These are phyloP conservation scores for Sesia apiformis DNA, from an alignment of 2,888 invertebrate genomes.

Conservation along the genomic window DNA sequence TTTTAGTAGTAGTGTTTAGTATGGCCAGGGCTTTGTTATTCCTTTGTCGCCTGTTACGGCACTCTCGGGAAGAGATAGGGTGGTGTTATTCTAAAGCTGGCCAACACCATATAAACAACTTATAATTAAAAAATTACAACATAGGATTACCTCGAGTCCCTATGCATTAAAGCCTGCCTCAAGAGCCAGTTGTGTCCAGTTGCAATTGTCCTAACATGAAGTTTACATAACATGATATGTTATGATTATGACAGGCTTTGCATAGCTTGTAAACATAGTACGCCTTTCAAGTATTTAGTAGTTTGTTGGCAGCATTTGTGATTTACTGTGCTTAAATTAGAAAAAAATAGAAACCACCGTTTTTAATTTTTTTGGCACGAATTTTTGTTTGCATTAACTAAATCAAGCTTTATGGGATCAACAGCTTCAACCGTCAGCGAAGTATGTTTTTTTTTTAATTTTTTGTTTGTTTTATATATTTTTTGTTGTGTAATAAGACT, in stretches of 20 bases:
- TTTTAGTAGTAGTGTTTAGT: no score
- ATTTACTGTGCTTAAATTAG: background rate
- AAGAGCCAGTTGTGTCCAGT: conserved; percentile 24
- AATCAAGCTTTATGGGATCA: conserved; percentile 43
- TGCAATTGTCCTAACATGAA: conserved; percentile 16
- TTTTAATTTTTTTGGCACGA: conserved; percentile 8
- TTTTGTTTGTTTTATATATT: conserved; percentile 1
- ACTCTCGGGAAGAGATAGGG: no score
- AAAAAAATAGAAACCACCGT: background rate
- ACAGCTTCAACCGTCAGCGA: conserved; percentile 30
- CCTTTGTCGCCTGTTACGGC: no score
- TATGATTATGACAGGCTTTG: background rate
- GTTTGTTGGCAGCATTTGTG: background rate
- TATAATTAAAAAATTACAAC: no score
- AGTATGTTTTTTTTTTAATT: conserved; percentile 20
- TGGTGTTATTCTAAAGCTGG: no score
- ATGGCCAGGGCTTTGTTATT: no score
- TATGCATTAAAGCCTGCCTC: conserved; percentile 14
- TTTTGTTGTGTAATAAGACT: background rate
- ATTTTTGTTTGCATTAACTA: conserved; percentile 7
- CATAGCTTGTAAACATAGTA: background rate
- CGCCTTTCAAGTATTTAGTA: background rate
- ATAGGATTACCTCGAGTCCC: conserved; percentile 10
- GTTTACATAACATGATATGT: conserved; percentile 37
- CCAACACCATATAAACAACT: no score